Base-by-base conservation (phyloP, 92 coral and sea anemone species). In the Actinostola sp. region DNA sequence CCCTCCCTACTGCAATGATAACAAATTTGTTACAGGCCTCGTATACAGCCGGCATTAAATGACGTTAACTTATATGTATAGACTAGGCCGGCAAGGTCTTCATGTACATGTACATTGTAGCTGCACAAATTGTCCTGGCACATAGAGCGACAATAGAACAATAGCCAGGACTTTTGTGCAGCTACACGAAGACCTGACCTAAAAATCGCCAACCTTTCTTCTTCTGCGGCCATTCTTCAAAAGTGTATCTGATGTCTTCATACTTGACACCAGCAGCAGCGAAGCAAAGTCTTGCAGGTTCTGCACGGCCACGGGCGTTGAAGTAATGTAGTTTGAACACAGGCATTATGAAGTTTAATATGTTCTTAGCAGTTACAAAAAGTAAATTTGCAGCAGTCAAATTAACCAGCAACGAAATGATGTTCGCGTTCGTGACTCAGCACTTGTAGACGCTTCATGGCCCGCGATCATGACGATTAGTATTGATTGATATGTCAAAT, bases 301-400 rank as follows among this genome's bases (percentile, higher is more conserved):
- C 83, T 26, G 77, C 83, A 20, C 83, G 76, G 10, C 83, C 83
- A 36, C 53, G 73, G 15, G 33, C 28, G 41, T 66, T 21, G 45
- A 78, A 78, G 66, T 78, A 68, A n/a, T 53, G 27, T 7, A 78
- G 61, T 59, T 78, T 78, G 64, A 52, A 78, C 17, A 13, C 30
- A 26, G 83, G 83, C 78, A 55, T 66, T 29, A 3, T 68, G 24
- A 20, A 55, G 61, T 39, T 39, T 14, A 7, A 39, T 7, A 39
- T 7, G 8, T 39, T 39, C 8, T 39, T 39, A 7, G 14, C 8
- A 7, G 7, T 39, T 39, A 14, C 14, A 39, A 3, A 48, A 48
- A 17, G n/a, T n/a, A n/a, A 48, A 48, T 4, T 21, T 48, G 4
- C 13, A 13, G 54, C 4, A 48, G 54, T 48, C 54, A 4, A 48